Percentiles rank a stretch among this genome's conserved stretches.
phyloP scores from a whole-genome alignment of 2,113 vertebrate genomes.

The Microcebus lehilahytsara region DNA sequence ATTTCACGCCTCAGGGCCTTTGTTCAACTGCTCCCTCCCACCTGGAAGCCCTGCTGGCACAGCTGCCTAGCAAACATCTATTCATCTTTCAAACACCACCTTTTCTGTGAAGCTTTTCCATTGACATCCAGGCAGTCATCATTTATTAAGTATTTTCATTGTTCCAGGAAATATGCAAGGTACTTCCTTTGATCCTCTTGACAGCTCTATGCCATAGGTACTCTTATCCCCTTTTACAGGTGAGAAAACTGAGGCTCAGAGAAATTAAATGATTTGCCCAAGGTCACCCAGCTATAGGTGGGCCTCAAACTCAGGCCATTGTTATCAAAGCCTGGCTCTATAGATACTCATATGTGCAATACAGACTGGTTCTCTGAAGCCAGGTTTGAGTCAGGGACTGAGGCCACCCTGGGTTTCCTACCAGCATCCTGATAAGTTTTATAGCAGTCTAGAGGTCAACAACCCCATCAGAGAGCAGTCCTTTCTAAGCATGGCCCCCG shows the following conservation, averaged over 20 bases:
- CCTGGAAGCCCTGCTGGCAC: background rate
- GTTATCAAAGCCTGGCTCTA: background rate
- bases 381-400: background rate
- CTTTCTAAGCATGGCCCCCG: background rate
- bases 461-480: background rate
- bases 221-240: background rate
- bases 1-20: constrained; percentile 5
- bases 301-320: background rate
- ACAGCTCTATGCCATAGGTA: background rate
- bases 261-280: background rate
- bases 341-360: background rate
- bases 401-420: background rate
- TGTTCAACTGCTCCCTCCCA: background rate
- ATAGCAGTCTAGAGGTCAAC: background rate
- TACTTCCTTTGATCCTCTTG: background rate
- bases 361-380: background rate
- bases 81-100: background rate
- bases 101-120: background rate
- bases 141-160: background rate
- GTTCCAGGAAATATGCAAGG: background rate
- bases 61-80: background rate
- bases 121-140: background rate
- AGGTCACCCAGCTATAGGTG: background rate
- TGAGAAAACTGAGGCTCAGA: constrained; percentile 28
- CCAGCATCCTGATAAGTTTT: background rate